Evolutionary conservation across 2,888 invertebrate genomes (phyloP), one percentile per base, ranked within the genome.

Genomic region (Bibio marci): DNA sequence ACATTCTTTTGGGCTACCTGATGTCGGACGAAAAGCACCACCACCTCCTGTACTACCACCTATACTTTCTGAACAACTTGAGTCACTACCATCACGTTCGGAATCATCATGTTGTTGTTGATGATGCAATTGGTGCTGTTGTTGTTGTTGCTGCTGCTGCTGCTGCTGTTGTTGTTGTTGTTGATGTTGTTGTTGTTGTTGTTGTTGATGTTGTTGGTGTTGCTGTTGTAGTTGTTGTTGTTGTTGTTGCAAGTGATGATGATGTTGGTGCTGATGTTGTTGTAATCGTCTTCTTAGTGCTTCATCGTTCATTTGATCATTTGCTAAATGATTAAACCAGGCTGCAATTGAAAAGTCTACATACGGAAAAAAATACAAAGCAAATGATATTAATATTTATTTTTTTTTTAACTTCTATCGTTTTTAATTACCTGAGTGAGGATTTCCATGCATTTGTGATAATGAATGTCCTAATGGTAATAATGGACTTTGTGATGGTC

Each of bases 401-500:
- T 25, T 25, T 25, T 10, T 7, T 25, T 7, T 25, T 25, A 25
- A 25, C 5, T 7, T 25, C 5, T n/a, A n/a, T n/a, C n/a, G n/a
- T n/a, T n/a, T n/a, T n/a, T n/a, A 42, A 42, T 52, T 52, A 63
- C 63, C 63, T 52, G 64, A 62, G 45, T 64, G 64, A 45, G 63
- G 62, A 48, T 63, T 63, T 41, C 61, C 60, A 45, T 63, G 62
- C 59, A 62, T 61, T 47, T 61, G 63, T 46, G 63, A 59, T 46
- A 62, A 48, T 47, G 62, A 60, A 48, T 63, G 62, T 47, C 60
- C 58, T 43, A 71, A 63, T 8, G 70, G 69, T 43, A 80, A 72
- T 33, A 81, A 71, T 10, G 82, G 83, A 49, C 81, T 81, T 52
- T 86, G 85, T 38, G 85, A 76, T 25, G 82, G 86, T 1, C 87